Conservation (phyloP, 2,113 vertebrate species). For the Ceyx melanurus region DNA sequence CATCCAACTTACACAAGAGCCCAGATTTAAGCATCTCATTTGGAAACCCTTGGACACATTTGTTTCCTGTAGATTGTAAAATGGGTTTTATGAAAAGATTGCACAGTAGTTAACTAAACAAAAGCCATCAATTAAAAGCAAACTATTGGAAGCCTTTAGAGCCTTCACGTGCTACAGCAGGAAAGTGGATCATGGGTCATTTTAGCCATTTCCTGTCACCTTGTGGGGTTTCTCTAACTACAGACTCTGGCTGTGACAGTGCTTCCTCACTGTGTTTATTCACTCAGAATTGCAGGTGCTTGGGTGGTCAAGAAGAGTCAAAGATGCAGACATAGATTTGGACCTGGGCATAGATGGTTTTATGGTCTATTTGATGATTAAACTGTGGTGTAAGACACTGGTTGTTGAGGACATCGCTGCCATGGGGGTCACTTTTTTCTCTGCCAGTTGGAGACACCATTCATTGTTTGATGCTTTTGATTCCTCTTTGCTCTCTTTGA, state of each 20-base stretch:
- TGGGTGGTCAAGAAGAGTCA: not conserved
- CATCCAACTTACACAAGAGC: not conserved
- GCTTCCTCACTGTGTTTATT: not conserved
- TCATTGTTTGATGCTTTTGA: not conserved
- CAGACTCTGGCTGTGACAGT: not conserved
- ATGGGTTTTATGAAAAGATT: not conserved
- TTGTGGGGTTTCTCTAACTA: not conserved
- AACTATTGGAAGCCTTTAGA: not conserved
- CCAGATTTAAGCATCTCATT: not conserved
- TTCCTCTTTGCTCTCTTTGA: slow-evolving; percentile 11
- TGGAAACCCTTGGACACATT: not conserved
- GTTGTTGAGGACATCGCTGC: not conserved
- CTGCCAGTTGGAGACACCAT: not conserved
- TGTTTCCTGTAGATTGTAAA: not conserved
- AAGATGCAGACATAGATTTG: not conserved
- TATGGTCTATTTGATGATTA: not conserved
- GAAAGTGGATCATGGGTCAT: not conserved
- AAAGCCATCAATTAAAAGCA: not conserved
- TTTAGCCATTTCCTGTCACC: not conserved
- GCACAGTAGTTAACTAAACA: not conserved
- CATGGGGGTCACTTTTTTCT: not conserved
- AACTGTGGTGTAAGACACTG: not conserved
- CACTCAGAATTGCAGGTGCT: not conserved
- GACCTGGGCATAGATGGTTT: not conserved
- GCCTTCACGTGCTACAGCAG: not conserved